Evolutionary conservation across 2,113 vertebrate species (phyloP).

Genomic region (Oenanthe oenanthe): DNA sequence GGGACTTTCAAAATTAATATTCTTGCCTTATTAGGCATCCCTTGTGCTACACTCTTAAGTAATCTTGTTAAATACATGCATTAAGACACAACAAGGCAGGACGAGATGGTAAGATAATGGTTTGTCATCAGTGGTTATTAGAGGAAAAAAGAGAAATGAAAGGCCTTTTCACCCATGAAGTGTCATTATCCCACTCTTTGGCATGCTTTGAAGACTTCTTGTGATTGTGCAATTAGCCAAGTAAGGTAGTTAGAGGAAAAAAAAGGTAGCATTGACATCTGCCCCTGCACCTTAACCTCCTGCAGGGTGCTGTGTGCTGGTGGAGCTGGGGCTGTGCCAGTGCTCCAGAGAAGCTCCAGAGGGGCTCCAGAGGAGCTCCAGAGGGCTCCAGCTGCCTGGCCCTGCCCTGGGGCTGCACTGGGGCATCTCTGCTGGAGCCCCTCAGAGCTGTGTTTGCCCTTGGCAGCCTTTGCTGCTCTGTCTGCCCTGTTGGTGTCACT

Average conservation of each 20-base stretch:
- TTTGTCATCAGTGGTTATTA: background rate
- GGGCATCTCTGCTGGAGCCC: background rate
- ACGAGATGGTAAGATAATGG: background rate
- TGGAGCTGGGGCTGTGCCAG: background rate
- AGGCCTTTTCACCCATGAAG: background rate
- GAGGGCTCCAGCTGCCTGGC: too few species aligned
- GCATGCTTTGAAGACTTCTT: background rate
- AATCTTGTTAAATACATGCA: background rate
- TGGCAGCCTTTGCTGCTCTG: background rate
- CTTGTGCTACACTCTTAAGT: background rate
- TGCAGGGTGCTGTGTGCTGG: fast-evolving
- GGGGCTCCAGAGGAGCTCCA: too few species aligned
- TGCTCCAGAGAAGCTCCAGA: too few species aligned
- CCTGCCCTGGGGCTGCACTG: too few species aligned
- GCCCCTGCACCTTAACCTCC: background rate
- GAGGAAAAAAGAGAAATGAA: background rate
- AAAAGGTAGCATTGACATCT: background rate
- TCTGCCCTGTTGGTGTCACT: fast-evolving
- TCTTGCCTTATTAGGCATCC: background rate
- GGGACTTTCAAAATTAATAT: background rate
- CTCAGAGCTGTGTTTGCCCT: fast-evolving
- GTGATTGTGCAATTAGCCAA: background rate
- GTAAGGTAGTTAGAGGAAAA: background rate
- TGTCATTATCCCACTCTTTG: background rate
- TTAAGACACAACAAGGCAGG: background rate